Evolutionary conservation across 92 coral and sea anemone species (phyloP).

Genomic region (Zoanthus sociatus): DNA sequence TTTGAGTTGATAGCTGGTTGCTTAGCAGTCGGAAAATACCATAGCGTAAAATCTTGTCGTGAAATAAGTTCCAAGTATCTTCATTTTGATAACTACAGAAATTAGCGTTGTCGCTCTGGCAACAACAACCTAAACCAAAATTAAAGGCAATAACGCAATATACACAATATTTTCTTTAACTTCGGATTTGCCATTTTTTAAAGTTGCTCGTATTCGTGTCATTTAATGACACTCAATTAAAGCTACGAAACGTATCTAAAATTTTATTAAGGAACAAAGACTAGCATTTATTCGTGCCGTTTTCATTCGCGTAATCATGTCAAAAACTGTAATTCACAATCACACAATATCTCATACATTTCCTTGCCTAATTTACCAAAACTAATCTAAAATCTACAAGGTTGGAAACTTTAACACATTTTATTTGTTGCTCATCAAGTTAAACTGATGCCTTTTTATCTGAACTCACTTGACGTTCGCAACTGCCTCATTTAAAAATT

Average conservation of each 20-base stretch:
- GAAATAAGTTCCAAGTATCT: not conserved
- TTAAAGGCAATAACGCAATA: too few species aligned
- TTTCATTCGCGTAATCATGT: too few species aligned
- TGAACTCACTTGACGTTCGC: not conserved
- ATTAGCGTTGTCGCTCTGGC: not conserved
- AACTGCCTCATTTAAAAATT: not conserved
- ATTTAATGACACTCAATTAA: not conserved
- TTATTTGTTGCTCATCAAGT: not conserved
- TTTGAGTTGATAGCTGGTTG: constrained; percentile 4
- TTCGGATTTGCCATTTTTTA: too few species aligned
- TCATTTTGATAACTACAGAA: not conserved
- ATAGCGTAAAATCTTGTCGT: not conserved
- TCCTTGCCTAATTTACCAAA: not conserved
- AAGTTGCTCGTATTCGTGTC: not conserved
- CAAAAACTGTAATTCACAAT: too few species aligned
- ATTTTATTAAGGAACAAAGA: not conserved
- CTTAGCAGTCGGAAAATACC: not conserved
- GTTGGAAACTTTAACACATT: not conserved
- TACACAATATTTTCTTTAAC: too few species aligned
- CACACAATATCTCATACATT: too few species aligned
- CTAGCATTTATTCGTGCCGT: not conserved
- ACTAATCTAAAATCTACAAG: not conserved
- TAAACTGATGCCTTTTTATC: not conserved
- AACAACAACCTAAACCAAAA: not conserved
- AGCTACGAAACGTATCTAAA: not conserved